Evolutionary conservation across 2,888 invertebrate genomes (phyloP).

Genomic region (Cantharis rufa): DNA sequence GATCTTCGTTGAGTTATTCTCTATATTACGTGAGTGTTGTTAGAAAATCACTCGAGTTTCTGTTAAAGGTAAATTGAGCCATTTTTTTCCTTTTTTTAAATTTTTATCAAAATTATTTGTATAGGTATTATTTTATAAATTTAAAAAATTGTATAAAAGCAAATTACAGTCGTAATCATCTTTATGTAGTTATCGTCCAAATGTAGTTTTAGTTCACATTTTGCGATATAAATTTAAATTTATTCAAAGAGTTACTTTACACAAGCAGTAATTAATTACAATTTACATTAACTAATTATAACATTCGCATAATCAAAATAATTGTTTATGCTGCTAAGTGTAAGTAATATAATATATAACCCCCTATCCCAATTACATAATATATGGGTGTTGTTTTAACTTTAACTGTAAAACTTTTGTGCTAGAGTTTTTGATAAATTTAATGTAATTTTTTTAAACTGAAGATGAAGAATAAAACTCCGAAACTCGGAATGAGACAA

Average conservation of each 20-base stretch:
- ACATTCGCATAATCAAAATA: neutral
- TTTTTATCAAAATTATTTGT: neutral
- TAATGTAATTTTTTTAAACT: too few relatives aligned
- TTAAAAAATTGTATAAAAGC: too few relatives aligned
- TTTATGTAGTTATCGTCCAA: neutral
- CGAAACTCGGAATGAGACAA: too few relatives aligned
- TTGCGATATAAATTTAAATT: neutral
- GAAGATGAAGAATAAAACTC: too few relatives aligned
- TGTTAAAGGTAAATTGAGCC: neutral
- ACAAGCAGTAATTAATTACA: neutral
- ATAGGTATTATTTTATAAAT: too few relatives aligned
- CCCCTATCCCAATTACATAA: too few relatives aligned
- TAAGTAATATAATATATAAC: neutral
- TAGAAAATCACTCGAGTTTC: neutral
- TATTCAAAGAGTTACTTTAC: neutral
- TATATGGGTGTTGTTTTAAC: too few relatives aligned
- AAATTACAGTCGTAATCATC: too few relatives aligned
- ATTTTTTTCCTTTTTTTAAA: neutral
- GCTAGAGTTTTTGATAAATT: too few relatives aligned
- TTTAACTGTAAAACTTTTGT: too few relatives aligned
- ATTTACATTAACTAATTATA: neutral
- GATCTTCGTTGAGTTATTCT: constrained; percentile 6
- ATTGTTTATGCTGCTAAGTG: neutral
- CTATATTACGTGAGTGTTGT: neutral
- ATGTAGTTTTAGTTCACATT: neutral